These are phyloP conservation scores for Holcopasites calliopsidis DNA, from an alignment of 1,140 invertebrate genomes.

Conservation along the genomic window DNA sequence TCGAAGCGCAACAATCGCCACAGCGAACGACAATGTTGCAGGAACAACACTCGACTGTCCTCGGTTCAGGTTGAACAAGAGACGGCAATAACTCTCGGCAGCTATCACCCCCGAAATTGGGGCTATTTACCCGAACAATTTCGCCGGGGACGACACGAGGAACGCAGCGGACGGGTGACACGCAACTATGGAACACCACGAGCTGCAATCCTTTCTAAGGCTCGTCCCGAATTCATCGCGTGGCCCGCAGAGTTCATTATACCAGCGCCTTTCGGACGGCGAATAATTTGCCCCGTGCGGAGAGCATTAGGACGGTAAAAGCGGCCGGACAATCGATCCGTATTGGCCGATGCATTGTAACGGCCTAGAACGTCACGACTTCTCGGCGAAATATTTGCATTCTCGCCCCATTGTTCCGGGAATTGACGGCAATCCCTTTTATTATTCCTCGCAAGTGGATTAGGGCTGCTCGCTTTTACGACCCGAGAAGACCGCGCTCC, in stretches of 20 bases:
- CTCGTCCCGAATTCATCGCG: not conserved
- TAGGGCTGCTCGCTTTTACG: not conserved
- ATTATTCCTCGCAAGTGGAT: not conserved
- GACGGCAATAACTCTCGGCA: not conserved
- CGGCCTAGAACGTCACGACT: not conserved
- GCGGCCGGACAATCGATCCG: not conserved
- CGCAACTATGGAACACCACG: not conserved
- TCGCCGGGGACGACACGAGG: not conserved
- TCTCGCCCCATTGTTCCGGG: not conserved
- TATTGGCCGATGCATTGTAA: not conserved
- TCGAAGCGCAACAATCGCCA: too few species aligned
- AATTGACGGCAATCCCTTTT: not conserved
- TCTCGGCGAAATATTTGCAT: not conserved
- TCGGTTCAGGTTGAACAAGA: not conserved
- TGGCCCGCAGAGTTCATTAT: slow-evolving; percentile 3
- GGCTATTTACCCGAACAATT: not conserved
- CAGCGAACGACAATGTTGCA: too few species aligned
- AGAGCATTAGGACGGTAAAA: slow-evolving; percentile 19
- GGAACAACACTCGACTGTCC: too few species aligned
- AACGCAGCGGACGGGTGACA: not conserved
- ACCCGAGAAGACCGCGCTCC: too few species aligned
- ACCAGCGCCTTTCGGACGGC: not conserved
- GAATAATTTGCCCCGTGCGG: slow-evolving; percentile 5
- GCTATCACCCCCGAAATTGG: not conserved
- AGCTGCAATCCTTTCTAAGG: slow-evolving; percentile 12